A percentile compares a stretch with the other conserved stretches of the same genome.
phyloP scores from a whole-genome alignment of 1,140 invertebrate species.

The Cydia fagiglandana region DNA sequence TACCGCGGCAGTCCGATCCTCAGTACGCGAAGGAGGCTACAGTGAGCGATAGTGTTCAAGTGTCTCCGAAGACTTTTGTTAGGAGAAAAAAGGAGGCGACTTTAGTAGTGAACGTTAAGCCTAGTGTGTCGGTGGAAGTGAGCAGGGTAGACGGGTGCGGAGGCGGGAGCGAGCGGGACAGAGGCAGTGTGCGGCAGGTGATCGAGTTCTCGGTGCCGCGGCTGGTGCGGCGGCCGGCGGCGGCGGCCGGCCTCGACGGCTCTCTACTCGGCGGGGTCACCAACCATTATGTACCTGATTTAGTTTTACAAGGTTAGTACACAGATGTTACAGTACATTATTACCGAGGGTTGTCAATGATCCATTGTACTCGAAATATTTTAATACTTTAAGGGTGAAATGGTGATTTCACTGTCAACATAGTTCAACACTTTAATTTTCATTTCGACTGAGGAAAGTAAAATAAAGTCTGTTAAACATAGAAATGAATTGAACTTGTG shows the following conservation, averaged over 20 bases:
- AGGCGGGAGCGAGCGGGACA: slow-evolving; percentile 63
- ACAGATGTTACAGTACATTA: slow-evolving; percentile 9
- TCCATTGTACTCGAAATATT: not conserved
- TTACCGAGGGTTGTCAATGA: slow-evolving; percentile 21
- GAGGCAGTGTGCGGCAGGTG: slow-evolving; percentile 68
- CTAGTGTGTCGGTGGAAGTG: slow-evolving; percentile 15
- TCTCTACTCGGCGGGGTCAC: slow-evolving; percentile 83
- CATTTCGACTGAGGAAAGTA: too few relatives aligned
- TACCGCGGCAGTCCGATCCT: slow-evolving; percentile 72
- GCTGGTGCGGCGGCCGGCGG: slow-evolving; percentile 37
- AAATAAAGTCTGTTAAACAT: too few relatives aligned
- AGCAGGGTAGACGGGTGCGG: slow-evolving; percentile 31
- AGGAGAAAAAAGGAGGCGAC: slow-evolving; percentile 70
- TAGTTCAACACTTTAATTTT: too few relatives aligned
- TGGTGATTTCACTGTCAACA: too few relatives aligned
- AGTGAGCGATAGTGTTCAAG: slow-evolving; percentile 53
- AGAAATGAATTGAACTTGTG: too few relatives aligned
- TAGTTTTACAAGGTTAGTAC: slow-evolving; percentile 70
- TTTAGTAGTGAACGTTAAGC: slow-evolving; percentile 64
- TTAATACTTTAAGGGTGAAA: not conserved
- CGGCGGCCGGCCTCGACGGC: slow-evolving; percentile 53
- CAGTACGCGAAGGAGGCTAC: slow-evolving; percentile 71
- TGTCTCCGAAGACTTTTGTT: slow-evolving; percentile 68
- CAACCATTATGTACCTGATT: slow-evolving; percentile 88
- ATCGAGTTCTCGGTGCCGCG: slow-evolving; percentile 82